Base-by-base conservation (phyloP, 2,888 invertebrate species). In the Tethea ocularis region DNA sequence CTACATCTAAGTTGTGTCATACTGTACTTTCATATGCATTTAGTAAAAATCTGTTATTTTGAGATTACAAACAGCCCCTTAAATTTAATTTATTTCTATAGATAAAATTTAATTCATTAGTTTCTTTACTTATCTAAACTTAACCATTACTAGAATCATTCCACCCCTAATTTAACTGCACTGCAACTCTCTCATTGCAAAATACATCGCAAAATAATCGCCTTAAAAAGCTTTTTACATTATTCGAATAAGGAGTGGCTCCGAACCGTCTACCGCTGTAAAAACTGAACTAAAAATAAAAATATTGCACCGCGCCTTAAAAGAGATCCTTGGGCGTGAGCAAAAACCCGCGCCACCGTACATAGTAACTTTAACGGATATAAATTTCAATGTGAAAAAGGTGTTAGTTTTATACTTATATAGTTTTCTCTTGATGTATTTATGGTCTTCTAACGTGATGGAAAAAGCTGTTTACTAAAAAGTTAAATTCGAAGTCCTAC, bases 271-370 rank as follows among this genome's bases (percentile, higher is more conserved):
- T 84, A 75, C 68, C 62, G 57, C 62, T 62, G 77, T 74, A 86
- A 87, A 86, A 86, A 84, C 77, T 69, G 79, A 33, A 4, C 33
- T 33, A 33, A 33, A 79, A 84, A 84, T 78, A 82, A 83, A 84
- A 80, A 72, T 80, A 80, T 68, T 66, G 67, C 64, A 73, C 66
- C 57, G 56, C 61, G 58, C 69, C 71, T 72, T 77, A 69, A 67
- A 64, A 70, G 84, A 69, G 82, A 61, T 78, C 80, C 75, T 61
- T 56, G 26, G 54, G 60, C 53, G 15, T 54, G 51, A 54, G n/a
- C 20, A 4, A 29, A 57, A 55, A 57, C 56, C 20, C n/a, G 11
- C 20, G 20, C 54, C 20, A 22, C 54, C 54, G 20, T 54, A n/a
- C 38, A 65, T 61, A 67, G 74, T 71, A 68, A n/a, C 22, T 33